Evolutionary conservation across 2,113 vertebrate genomes (phyloP).

Genomic region (Benitochromis conjunctus): DNA sequence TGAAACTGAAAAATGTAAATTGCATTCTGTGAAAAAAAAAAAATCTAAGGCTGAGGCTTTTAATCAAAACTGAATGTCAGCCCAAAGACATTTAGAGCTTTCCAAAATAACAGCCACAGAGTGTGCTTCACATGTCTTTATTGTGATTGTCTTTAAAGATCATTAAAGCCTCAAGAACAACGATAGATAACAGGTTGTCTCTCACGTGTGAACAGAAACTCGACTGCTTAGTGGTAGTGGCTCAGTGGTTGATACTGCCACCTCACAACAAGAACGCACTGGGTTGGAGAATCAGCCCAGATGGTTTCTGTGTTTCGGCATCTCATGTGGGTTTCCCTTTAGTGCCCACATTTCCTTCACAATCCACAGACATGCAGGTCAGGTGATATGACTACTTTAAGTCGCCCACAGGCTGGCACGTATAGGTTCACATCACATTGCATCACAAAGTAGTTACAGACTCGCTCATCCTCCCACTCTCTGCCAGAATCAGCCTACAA

Average conservation of each 20-base stretch:
- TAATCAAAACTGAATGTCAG: not conserved
- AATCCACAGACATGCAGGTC: not conserved
- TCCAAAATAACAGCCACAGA: not conserved
- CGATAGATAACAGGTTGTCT: not conserved
- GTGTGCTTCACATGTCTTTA: not conserved
- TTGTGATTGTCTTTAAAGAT: not conserved
- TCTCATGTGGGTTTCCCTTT: not conserved
- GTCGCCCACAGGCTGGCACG: not conserved
- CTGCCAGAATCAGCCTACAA: not conserved
- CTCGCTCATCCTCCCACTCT: not conserved
- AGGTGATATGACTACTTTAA: not conserved
- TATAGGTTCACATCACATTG: not conserved
- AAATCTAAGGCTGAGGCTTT: not conserved
- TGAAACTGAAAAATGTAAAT: slow-evolving; percentile 47
- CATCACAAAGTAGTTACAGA: not conserved
- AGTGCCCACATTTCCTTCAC: not conserved
- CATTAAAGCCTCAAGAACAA: not conserved
- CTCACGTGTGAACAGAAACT: not conserved
- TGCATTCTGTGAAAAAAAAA: not conserved
- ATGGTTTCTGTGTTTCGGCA: not conserved
- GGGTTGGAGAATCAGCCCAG: not conserved
- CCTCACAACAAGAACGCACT: not conserved
- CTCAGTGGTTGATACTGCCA: not conserved
- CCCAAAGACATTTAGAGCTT: not conserved
- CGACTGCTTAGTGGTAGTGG: not conserved